These are phyloP conservation scores for Scatophagus argus DNA, from an alignment of 2,113 vertebrate genomes.

Conservation along the genomic window DNA sequence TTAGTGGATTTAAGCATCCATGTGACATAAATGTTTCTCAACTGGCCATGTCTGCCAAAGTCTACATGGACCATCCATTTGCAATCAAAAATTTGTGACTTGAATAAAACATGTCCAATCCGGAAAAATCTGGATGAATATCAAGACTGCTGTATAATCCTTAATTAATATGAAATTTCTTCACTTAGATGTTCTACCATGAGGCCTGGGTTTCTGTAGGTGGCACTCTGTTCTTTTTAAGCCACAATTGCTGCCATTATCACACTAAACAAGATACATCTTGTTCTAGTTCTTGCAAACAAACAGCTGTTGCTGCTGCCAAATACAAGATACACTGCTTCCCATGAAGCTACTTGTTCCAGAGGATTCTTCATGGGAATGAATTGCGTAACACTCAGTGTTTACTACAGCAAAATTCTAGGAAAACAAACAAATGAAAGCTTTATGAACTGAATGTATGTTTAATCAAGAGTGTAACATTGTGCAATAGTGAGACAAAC, in stretches of 20 bases:
- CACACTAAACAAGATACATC: slow-evolving; percentile 17
- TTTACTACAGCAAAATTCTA: slow-evolving; percentile 45
- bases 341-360: slow-evolving; percentile 56
- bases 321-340: slow-evolving; percentile 45
- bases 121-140: too few relatives aligned
- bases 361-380: slow-evolving; percentile 44
- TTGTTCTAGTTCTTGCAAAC: slow-evolving; percentile 41
- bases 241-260: slow-evolving; percentile 18
- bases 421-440: slow-evolving; percentile 53
- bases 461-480: slow-evolving; percentile 24
- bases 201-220: slow-evolving; percentile 4
- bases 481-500: background rate
- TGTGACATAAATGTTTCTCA: background rate
- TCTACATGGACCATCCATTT: background rate
- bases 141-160: too few relatives aligned
- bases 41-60: background rate
- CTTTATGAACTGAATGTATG: slow-evolving; percentile 35
- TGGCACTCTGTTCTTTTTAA: slow-evolving; percentile 25
- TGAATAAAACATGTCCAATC: background rate
- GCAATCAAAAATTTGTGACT: background rate
- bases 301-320: slow-evolving; percentile 42
- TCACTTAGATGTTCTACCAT: background rate
- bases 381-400: slow-evolving; percentile 50
- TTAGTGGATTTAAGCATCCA: background rate
- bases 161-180: background rate